A percentile compares a stretch with the other conserved stretches of the same genome.
Evolutionary conservation across 2,888 invertebrate genomes (phyloP).

Genomic region (Liodrosophila aerea): DNA sequence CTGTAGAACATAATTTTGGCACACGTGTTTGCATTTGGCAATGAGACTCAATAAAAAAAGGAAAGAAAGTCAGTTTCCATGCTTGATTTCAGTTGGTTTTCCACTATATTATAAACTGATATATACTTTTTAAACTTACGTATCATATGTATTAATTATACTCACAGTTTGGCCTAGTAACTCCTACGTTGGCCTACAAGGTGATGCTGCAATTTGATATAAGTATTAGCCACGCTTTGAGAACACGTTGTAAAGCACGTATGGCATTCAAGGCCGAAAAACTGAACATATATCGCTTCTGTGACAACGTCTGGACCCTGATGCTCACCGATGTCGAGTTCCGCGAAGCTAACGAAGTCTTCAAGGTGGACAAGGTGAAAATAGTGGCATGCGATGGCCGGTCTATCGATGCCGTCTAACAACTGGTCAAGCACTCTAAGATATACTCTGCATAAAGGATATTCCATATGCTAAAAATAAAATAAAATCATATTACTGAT

Average conservation of each 20-base stretch:
- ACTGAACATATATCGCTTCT: constrained; percentile 95
- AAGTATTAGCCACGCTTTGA: constrained; percentile 96
- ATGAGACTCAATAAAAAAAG: too few relatives aligned
- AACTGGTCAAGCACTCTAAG: constrained; percentile 30
- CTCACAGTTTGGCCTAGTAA: constrained; percentile 95
- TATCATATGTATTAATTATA: too few relatives aligned
- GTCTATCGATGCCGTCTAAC: constrained; percentile 84
- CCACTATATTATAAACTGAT: too few relatives aligned
- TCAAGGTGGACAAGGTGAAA: constrained; percentile 96
- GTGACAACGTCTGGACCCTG: constrained; percentile 99
- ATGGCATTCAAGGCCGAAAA: constrained; percentile 96
- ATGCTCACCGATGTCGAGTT: constrained; percentile 99
- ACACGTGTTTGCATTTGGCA: too few relatives aligned
- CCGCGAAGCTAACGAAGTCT: constrained; percentile 95
- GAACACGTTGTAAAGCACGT: constrained; percentile 94
- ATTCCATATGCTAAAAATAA: too few relatives aligned
- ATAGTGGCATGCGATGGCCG: constrained; percentile 99
- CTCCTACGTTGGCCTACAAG: constrained; percentile 95
- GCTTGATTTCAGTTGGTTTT: neutral
- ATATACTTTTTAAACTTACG: too few relatives aligned
- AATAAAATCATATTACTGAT: too few relatives aligned
- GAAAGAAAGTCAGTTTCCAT: too few relatives aligned
- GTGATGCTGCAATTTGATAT: constrained; percentile 98
- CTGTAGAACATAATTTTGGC: too few relatives aligned
- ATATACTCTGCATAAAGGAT: too few relatives aligned